Base-by-base conservation (phyloP, 2,888 invertebrate species). In the Hypsopygia costalis region DNA sequence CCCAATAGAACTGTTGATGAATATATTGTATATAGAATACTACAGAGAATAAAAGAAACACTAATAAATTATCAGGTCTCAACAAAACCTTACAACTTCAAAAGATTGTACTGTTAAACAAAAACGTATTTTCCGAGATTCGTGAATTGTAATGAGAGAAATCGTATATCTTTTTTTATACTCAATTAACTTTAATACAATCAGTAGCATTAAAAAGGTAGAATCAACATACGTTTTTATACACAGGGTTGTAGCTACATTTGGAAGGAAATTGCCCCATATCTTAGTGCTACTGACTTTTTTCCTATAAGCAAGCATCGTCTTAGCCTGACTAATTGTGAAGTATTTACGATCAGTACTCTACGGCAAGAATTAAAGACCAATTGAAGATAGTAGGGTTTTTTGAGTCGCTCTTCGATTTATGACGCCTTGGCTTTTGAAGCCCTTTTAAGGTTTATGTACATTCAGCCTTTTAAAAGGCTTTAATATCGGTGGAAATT, bases 311-410 rank as follows among this genome's bases (percentile, higher is more conserved):
- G 75, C 72, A 74, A 77, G 71, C 52, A 62, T 53, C 61, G 68
- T 65, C 69, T 73, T 71, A 69, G 64, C 61, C 66, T 69, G 80
- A 83, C 81, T 85, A 85, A 86, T 85, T 86, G 82, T 78, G 75
- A 73, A 69, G 76, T 79, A 77, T 72, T 82, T 83, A 85, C 78
- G 81, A 81, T 60, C 70, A 51, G 51, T 52, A 62, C 69, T 61
- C 63, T 53, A 69, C 55, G 58, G 58, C 59, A 58, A 58, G 71
- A 77, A 79, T 82, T 81, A 79, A 77, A 70, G 55, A 59, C 62
- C 75, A 73, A 77, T 81, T 74, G 75, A 60, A 67, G 66, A 75
- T 75, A 75, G 71, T 71, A 62, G 52, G 53, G 66, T 81, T 81
- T 83, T 83, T 79, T 74, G 69, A 70, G 52, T 52, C 53, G 58